Percentiles rank a stretch among this genome's conserved stretches.
These are phyloP conservation scores for Girardinus metallicus DNA, from an alignment of 2,797 vertebrate genomes.

Conservation along the genomic window DNA sequence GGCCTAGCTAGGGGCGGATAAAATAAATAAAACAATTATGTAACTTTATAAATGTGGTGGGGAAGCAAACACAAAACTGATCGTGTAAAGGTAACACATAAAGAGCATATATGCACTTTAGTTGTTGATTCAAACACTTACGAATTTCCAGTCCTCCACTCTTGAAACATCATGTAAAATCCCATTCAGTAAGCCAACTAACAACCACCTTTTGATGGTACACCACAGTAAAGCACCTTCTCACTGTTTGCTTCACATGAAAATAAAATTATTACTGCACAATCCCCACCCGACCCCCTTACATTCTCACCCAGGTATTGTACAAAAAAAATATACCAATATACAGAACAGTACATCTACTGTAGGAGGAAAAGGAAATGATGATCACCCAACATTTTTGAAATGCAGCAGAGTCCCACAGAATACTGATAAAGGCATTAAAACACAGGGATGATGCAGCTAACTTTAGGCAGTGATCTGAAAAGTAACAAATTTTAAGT, in stretches of 20 bases:
- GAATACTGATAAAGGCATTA: constrained; percentile 72
- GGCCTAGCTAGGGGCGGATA: neutral
- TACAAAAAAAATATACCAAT: constrained; percentile 79
- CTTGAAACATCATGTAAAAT: constrained; percentile 44
- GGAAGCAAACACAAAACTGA: constrained; percentile 9
- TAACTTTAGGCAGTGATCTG: constrained; percentile 45
- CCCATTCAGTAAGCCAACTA: constrained; percentile 64
- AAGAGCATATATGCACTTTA: constrained; percentile 7
- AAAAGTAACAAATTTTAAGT: constrained; percentile 44
- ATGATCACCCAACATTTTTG: constrained; percentile 53
- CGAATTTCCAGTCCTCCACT: constrained; percentile 7
- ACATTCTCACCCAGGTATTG: constrained; percentile 81
- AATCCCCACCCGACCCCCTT: constrained; percentile 61
- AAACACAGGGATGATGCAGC: constrained; percentile 51
- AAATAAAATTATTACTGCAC: constrained; percentile 81
- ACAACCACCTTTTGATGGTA: constrained; percentile 73
- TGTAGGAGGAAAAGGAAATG: constrained; percentile 55
- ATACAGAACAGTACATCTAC: constrained; percentile 79
- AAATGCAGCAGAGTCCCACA: constrained; percentile 66
- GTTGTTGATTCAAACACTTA: constrained; percentile 28
- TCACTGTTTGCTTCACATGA: constrained; percentile 78
- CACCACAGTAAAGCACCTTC: constrained; percentile 85
- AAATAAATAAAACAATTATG: neutral
- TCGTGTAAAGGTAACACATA: neutral
- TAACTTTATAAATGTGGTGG: neutral